Conservation (phyloP, 2,797 vertebrate genomes). For the Chromobotia macracanthus region DNA sequence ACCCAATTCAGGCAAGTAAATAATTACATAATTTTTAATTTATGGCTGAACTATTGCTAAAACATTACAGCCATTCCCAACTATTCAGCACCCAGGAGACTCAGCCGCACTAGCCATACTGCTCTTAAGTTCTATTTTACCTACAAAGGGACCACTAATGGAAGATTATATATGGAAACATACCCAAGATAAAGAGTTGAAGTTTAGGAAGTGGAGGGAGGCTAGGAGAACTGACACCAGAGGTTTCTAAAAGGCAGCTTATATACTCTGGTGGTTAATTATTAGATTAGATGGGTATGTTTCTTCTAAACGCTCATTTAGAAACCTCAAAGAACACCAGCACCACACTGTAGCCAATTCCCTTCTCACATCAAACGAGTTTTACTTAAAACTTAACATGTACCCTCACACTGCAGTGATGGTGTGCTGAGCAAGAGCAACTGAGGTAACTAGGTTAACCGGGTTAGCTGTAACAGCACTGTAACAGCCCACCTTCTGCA, state of each 20-base stretch:
- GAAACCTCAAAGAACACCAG: neutral
- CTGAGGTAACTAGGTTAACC: slow-evolving; percentile 10
- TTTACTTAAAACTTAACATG: slow-evolving; percentile 11
- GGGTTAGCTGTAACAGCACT: slow-evolving; percentile 9
- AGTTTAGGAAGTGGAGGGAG: neutral
- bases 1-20: too few relatives aligned
- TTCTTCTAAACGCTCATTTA: neutral
- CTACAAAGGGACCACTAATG: neutral
- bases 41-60: neutral
- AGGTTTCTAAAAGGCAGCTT: neutral
- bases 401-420: slow-evolving; percentile 12
- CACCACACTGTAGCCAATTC: neutral
- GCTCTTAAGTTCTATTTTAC: too few relatives aligned
- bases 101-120: neutral
- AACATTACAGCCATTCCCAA: neutral
- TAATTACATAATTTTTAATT: too few relatives aligned
- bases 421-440: neutral
- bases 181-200: neutral
- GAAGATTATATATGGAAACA: neutral
- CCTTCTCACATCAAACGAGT: neutral
- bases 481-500: slow-evolving; percentile 5
- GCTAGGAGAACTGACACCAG: too few relatives aligned
- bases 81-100: neutral
- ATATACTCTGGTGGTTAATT: neutral
- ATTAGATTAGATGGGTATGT: neutral